phyloP scores from a whole-genome alignment of 2,113 vertebrate species.

The Puntigrus tetrazona region DNA sequence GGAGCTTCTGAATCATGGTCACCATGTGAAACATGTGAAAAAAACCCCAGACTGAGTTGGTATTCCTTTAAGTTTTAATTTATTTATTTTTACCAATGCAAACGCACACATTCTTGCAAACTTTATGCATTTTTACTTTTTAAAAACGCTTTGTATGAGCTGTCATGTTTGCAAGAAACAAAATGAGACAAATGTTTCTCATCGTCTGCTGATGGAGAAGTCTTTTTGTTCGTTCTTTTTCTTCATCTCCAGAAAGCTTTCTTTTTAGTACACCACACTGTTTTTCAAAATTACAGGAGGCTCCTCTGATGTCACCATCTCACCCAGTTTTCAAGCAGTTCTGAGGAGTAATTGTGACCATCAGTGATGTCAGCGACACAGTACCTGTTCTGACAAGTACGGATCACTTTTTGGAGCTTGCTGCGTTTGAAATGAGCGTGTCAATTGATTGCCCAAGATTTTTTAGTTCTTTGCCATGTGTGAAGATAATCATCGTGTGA shows the following conservation, averaged over 20 bases:
- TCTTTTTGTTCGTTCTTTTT: no score
- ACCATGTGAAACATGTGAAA: no score
- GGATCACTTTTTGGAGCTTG: background rate
- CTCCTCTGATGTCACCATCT: background rate
- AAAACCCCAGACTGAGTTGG: no score
- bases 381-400: background rate
- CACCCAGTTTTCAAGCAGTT: background rate
- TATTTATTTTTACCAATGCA: no score
- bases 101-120: no score
- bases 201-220: no score
- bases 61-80: no score
- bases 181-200: no score
- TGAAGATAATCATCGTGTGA: slow-evolving; percentile 7
- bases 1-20: no score
- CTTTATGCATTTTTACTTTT: no score
- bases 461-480: background rate
- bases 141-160: no score
- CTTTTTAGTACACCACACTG: background rate
- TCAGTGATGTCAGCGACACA: background rate
- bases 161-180: no score
- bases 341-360: background rate
- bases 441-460: background rate
- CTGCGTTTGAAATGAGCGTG: background rate
- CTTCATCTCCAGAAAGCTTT: background rate
- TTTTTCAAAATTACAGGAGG: background rate